These are phyloP conservation scores for Diplodus sargus DNA, from an alignment of 2,797 vertebrate species.

Conservation along the genomic window DNA sequence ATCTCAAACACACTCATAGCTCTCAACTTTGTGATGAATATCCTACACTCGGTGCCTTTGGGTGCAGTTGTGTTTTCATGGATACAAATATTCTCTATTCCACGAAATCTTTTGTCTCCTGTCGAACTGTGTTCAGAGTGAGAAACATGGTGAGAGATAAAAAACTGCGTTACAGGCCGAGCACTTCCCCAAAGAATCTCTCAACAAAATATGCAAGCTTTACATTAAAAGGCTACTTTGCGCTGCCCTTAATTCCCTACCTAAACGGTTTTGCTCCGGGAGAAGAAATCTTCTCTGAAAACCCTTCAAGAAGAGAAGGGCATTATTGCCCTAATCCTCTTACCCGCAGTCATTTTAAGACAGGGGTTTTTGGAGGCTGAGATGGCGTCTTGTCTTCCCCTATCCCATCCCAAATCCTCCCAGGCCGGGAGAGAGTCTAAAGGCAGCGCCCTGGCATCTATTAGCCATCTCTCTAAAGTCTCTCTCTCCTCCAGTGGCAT, in stretches of 20 bases:
- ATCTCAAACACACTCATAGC: neutral
- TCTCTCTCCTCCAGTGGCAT: conserved; percentile 80
- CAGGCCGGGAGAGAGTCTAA: conserved; percentile 88
- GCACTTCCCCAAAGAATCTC: conserved; percentile 81
- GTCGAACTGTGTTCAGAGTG: conserved; percentile 62
- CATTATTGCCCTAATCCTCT: conserved; percentile 99
- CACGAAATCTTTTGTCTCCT: conserved; percentile 56
- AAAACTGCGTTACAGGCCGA: conserved; percentile 71
- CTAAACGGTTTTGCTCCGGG: conserved; percentile 99
- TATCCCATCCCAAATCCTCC: conserved; percentile 92
- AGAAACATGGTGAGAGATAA: conserved; percentile 76
- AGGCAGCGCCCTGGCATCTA: conserved; percentile 89
- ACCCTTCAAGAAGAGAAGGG: conserved; percentile 96
- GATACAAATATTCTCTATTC: conserved; percentile 37
- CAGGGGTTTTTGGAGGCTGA: conserved; percentile 92
- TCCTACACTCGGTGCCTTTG: neutral
- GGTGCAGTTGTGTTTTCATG: neutral
- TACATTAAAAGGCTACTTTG: conserved; percentile 96
- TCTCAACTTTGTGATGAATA: conserved; percentile 4
- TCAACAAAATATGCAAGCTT: conserved; percentile 90
- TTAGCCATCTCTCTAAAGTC: conserved; percentile 85
- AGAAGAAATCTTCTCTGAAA: conserved; percentile 98
- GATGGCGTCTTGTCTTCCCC: conserved; percentile 91
- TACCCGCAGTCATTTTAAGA: conserved; percentile 97
- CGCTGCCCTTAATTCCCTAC: conserved; percentile 97